Evolutionary conservation across 2,797 vertebrate species (phyloP).

Genomic region (Bradypodion ventrale): DNA sequence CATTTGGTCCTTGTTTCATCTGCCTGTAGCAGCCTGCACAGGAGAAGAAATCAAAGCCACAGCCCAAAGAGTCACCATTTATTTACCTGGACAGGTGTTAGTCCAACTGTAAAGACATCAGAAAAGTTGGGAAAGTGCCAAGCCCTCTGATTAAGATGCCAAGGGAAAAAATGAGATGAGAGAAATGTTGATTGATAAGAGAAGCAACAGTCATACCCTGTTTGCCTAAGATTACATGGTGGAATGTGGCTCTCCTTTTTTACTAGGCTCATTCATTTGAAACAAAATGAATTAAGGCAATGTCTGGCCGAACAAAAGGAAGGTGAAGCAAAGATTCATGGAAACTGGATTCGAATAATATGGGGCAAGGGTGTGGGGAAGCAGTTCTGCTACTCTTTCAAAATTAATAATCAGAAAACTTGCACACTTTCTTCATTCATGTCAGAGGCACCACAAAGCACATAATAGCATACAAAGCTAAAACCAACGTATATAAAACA

Average conservation of each 20-base stretch:
- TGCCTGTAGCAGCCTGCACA: background rate
- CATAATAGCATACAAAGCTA: too few relatives aligned
- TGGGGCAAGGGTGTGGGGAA: conserved; percentile 26
- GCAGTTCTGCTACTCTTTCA: background rate
- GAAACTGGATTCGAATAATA: conserved; percentile 35
- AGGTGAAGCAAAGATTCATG: conserved; percentile 48
- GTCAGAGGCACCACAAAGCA: too few relatives aligned
- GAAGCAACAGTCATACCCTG: conserved; percentile 46
- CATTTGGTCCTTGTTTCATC: too few relatives aligned
- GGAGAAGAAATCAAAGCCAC: background rate
- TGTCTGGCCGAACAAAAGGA: conserved; percentile 24
- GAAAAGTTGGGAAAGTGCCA: background rate
- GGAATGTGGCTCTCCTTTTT: conserved; percentile 61
- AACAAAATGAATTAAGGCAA: conserved; percentile 58
- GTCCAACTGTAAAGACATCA: background rate
- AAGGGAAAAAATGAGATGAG: conserved; percentile 34
- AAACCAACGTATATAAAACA: too few relatives aligned
- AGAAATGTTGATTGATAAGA: conserved; percentile 54
- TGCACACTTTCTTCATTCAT: too few relatives aligned
- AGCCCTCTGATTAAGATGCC: conserved; percentile 43
- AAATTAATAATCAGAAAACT: fast-evolving
- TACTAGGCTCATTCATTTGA: conserved; percentile 54
- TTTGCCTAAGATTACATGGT: conserved; percentile 44
- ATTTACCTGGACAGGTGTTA: conserved; percentile 39
- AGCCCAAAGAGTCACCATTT: background rate